A percentile compares a stretch with the other conserved stretches of the same genome.
Evolutionary conservation across 1,140 invertebrate genomes (phyloP).

Genomic region (Goniozus legneri): DNA sequence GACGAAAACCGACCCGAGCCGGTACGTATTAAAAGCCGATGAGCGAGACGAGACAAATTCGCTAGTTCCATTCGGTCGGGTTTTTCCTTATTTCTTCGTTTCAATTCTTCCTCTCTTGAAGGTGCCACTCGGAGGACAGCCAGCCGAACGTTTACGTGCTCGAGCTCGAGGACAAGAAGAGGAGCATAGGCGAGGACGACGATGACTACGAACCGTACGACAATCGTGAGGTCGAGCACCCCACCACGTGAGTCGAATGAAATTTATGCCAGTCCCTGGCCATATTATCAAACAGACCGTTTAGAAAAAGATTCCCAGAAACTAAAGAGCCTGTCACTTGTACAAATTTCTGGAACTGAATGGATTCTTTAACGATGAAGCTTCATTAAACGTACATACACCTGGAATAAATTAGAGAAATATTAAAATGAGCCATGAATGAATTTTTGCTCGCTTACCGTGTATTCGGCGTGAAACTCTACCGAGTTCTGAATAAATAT

Average conservation of each 20-base stretch:
- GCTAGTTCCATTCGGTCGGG: neutral
- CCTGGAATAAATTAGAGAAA: no score
- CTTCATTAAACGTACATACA: neutral
- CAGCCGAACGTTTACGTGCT: conserved; percentile 37
- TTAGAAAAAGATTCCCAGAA: no score
- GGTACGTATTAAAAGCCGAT: conserved; percentile 5
- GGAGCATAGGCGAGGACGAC: conserved; percentile 42
- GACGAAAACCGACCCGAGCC: conserved; percentile 3
- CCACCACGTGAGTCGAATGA: conserved; percentile 68
- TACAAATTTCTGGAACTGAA: neutral
- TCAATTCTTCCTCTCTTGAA: conserved; percentile 11
- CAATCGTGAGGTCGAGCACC: conserved; percentile 65
- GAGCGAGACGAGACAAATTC: neutral
- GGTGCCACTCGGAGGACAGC: conserved; percentile 28
- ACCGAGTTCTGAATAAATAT: neutral
- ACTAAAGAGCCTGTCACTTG: neutral
- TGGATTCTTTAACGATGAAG: neutral
- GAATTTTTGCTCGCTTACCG: no score
- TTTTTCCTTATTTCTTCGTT: neutral
- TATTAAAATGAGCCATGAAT: no score
- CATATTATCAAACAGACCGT: no score
- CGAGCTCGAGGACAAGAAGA: conserved; percentile 53
- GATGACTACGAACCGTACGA: conserved; percentile 63
- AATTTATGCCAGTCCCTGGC: no score
- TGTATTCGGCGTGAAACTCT: neutral